A percentile compares a stretch with the other conserved stretches of the same genome.
These are phyloP conservation scores for Paralichthys olivaceus DNA, from an alignment of 2,113 vertebrate genomes.

Conservation along the genomic window DNA sequence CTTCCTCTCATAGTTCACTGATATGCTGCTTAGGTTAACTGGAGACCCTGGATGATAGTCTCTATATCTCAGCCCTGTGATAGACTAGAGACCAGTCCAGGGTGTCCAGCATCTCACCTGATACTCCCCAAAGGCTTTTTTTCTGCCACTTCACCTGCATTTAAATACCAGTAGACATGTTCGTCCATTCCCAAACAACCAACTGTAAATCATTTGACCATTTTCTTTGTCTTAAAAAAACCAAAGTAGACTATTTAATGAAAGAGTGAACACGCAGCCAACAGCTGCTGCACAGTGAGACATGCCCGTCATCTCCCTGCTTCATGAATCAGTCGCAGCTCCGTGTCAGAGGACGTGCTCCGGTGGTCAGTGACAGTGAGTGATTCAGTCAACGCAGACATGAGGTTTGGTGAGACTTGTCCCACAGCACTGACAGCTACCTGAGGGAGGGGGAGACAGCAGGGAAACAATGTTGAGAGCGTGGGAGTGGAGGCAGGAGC, in stretches of 20 bases:
- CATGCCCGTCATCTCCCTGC: background rate
- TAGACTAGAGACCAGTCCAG: too few relatives aligned
- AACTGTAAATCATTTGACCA: background rate
- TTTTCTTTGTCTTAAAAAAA: background rate
- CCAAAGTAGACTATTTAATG: background rate
- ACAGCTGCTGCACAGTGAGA: background rate
- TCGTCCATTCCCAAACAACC: background rate
- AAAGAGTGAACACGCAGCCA: background rate
- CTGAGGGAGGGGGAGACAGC: slow-evolving; percentile 66
- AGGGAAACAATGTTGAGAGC: slow-evolving; percentile 87
- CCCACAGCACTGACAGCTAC: slow-evolving; percentile 59
- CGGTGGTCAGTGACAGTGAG: slow-evolving; percentile 7
- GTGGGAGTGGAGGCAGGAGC: slow-evolving; percentile 47
- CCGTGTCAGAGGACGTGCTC: background rate
- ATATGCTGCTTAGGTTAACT: too few relatives aligned
- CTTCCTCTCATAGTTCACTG: too few relatives aligned
- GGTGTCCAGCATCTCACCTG: too few relatives aligned
- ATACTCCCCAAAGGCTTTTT: too few relatives aligned
- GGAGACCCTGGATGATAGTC: too few relatives aligned
- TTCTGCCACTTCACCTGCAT: too few relatives aligned
- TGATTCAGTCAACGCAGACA: background rate
- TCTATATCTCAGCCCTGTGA: too few relatives aligned
- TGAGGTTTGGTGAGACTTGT: background rate
- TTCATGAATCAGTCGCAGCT: slow-evolving; percentile 3
- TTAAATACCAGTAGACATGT: background rate